Base-by-base conservation (phyloP, 2,797 vertebrate species). In the Trachurus trachurus region DNA sequence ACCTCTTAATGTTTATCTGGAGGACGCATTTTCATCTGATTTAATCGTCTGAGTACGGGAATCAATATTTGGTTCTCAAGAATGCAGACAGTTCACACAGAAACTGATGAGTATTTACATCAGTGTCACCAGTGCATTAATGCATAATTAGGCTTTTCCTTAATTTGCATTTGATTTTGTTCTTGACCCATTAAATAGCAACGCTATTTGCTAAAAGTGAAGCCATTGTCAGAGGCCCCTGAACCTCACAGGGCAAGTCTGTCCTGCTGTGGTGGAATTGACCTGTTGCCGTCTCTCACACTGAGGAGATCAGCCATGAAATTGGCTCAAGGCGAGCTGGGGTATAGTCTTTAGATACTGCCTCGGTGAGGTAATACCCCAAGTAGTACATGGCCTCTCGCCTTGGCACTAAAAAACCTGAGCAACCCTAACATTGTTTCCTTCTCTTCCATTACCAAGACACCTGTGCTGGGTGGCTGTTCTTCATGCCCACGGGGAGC, bases 261-360 rank as follows among this genome's bases (percentile, higher is more conserved):
- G 37, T 89, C 89, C 81, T 85, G 82, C 88, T 91, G 73, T 50
- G 84, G 66, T 86, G 77, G 84, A 91, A 93, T 86, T 87, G 88
- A 88, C 84, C 87, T 83, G 90, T 89, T 56, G 61, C 74, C 67
- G 72, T 73, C 78, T 63, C 67, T 87, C 84, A 91, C 84, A 80
- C 83, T 74, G 88, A 89, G 80, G 82, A 93, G 87, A 88, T 92
- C 90, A 93, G 85, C 90, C 91, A 93, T 94, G 93, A 95, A 94
- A 94, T 93, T 93, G 87, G 80, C 88, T 92, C 62, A 88, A 88
- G 80, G 66, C 72, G 2, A 83, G 66, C 78, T 76, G 74, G 89
- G 84, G 71, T 86, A 82, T 87, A 86, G 83, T 86, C 81, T 86
- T 93, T 92, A 90, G 88, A 89, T 82, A 87, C 79, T 70, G 70